Evolutionary conservation across 2,113 vertebrate species (phyloP), one percentile per base, ranked within the genome.

Genomic region (Seriola aureovittata): DNA sequence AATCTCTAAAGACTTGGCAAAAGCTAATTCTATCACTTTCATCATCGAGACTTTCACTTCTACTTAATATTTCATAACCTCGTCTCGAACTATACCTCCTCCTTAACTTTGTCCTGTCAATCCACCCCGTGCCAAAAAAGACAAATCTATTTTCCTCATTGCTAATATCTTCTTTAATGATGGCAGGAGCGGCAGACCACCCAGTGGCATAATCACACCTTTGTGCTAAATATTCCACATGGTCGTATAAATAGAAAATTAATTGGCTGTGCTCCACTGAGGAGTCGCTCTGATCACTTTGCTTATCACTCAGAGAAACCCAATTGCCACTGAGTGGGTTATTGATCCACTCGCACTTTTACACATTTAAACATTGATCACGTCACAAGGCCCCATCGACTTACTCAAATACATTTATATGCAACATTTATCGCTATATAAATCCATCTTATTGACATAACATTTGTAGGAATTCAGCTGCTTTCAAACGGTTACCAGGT

Each of bases 21-120:
- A 75, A 85, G 91, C 89, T 94, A 94, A 95, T 95, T 94, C 91
- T 89, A 94, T 93, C 85, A 84, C 87, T 86, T 89, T 91, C 88
- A 93, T 92, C 89, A 87, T 89, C 71, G 82, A 88, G 86, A 88
- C 78, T 59, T 91, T 82, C 89, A 85, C 82, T 86, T 81, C 80
- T 89, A 38, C 63, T 88, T 85, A 85, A 82, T 87, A 90, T 93
- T 93, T 93, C 52, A 90, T 59, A 85, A 90, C 72, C 73, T 77
- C 68, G 44, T 78, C 77, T 89, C 87, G 65, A 89, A 89, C 75
- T 55, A 44, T 75, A 65, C 83, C 65, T 83, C 63, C 82, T 84
- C 93, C 78, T 59, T 85, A 82, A 87, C 74, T 86, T 73, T 89
- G 78, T 74, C 85, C 87, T 75, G 66, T 89, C 89, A 80, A 81